Evolutionary conservation across 1,140 invertebrate genomes (phyloP).

Genomic region (Cephus cinctus): DNA sequence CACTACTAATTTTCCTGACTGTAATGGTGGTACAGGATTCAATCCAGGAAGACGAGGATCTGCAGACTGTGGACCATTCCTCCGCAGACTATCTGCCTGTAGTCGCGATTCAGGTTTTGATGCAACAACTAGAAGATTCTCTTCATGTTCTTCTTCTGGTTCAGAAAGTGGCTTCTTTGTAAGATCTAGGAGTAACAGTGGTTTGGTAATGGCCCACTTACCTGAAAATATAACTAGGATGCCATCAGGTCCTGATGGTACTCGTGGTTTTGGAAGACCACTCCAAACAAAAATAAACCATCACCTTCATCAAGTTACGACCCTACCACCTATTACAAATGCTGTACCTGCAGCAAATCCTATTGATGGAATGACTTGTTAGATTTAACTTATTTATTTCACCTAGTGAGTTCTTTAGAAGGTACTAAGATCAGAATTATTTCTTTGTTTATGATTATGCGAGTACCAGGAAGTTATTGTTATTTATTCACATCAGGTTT

Average conservation of each 20-base stretch:
- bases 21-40: constrained; percentile 23
- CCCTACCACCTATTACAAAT: too few species aligned
- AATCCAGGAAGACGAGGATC: constrained; percentile 38
- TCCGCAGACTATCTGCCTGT: constrained; percentile 57
- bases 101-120: constrained; percentile 54
- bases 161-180: constrained; percentile 37
- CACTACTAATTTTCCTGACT: too few species aligned
- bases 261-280: constrained; percentile 66
- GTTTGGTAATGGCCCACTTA: constrained; percentile 50
- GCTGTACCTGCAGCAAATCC: too few species aligned
- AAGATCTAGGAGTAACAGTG: constrained; percentile 60
- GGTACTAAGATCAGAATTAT: too few species aligned
- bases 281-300: constrained; percentile 8
- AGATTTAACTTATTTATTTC: too few species aligned
- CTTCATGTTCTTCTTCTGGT: constrained; percentile 39
- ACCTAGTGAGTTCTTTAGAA: too few species aligned
- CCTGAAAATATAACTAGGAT: constrained; percentile 72
- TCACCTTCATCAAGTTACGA: too few species aligned
- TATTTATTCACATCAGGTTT: too few species aligned
- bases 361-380: too few species aligned
- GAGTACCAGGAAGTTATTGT: too few species aligned
- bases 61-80: constrained; percentile 43
- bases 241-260: constrained; percentile 82
- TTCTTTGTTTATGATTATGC: too few species aligned
- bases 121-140: constrained; percentile 35